A percentile compares a stretch with the other conserved stretches of the same genome.
These are phyloP conservation scores for Branchipolynoe longqiensis DNA, from an alignment of 2,888 invertebrate genomes.

Conservation along the genomic window DNA sequence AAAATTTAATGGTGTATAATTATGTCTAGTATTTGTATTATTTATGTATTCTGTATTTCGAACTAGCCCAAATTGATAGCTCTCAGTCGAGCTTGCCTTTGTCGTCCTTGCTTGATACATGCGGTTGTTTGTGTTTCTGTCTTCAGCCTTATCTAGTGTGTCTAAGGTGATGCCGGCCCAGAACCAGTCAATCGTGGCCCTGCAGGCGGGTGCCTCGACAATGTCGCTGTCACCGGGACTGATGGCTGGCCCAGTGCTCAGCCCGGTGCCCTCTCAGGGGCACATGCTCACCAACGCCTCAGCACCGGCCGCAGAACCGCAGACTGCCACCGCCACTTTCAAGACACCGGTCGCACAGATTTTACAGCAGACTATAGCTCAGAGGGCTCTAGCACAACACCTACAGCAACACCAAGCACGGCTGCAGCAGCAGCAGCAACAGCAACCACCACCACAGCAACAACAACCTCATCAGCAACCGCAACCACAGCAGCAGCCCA, in stretches of 20 bases:
- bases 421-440: conserved; percentile 29
- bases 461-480: neutral
- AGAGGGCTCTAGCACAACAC: conserved; percentile 68
- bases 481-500: neutral
- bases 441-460: conserved; percentile 39
- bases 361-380: conserved; percentile 72
- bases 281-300: neutral
- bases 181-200: neutral
- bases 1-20: no score
- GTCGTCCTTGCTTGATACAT: no score
- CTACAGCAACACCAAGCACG: conserved; percentile 58
- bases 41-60: no score
- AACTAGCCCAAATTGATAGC: no score
- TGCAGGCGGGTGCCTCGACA: neutral
- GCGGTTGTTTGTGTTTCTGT: neutral
- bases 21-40: no score
- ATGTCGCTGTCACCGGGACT: neutral
- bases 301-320: neutral
- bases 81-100: no score
- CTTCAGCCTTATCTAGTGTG: neutral
- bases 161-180: neutral
- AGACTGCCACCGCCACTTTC: conserved; percentile 19
- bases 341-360: conserved; percentile 73
- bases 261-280: neutral
- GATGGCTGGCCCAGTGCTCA: conserved; percentile 16